Evolutionary conservation across 2,113 vertebrate genomes (phyloP), one percentile per base, ranked within the genome.

Genomic region (Hippocampus comes): DNA sequence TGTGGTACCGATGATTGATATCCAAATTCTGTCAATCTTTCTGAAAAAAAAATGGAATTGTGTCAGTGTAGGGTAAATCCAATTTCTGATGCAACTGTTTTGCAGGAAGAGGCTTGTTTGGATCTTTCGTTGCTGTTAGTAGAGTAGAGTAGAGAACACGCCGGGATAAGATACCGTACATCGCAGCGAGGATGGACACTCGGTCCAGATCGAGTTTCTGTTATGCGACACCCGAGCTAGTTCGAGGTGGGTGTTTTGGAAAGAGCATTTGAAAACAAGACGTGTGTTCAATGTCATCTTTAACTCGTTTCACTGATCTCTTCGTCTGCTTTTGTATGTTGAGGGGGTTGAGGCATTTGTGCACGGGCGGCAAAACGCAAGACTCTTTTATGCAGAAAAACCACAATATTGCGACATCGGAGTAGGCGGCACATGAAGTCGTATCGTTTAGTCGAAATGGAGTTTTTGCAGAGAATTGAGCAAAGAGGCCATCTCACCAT

Each of bases 221-320:
- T 90, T 84, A 75, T 43, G 78, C 76, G 87, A 87, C 11, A 41
- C 43, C 14, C 65, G 0, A 9, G 64, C 64, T 55, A 5, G 68
- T 79, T 78, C 72, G 82, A 79, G 83, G 65, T 80, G 42, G 76
- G 66, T 74, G 81, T 82, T 86, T 83, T 73, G 5, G 65, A 23
- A 10, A 43, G n/a, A 53, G 64, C 68, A 71, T n/a, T n/a, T 74
- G 74, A 80, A 85, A 84, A 88, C 82, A 88, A 79, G 83, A 77
- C 79, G 71, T 85, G 70, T 49, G 64, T 43, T 73, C 64, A 74
- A 34, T 60, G 53, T 71, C 60, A 78, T 60, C 14, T 77, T 74
- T 72, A 76, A 75, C 79, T 66, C 9, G 11, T 21, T 48, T 41
- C 49, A 64, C n/a, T 9, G 11, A 67, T 63, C 66, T 68, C 55